Percentiles rank a stretch among this genome's conserved stretches.
Conservation (phyloP, 2,797 vertebrate species). For the Bucorvus abyssinicus region DNA sequence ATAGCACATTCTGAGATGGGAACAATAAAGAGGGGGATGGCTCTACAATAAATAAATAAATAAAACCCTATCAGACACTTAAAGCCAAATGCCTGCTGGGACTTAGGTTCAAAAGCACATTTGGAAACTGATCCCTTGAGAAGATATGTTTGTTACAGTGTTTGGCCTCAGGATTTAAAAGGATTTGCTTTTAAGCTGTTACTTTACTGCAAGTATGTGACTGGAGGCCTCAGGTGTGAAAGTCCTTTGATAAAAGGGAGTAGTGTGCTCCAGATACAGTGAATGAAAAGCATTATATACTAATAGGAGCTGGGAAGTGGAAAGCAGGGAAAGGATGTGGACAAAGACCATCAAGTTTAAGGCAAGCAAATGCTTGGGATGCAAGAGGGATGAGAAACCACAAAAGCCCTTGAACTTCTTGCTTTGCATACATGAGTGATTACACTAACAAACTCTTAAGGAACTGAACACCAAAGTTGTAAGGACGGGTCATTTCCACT, state of each 20-base stretch:
- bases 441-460: neutral
- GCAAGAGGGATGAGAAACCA: constrained; percentile 27
- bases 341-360: constrained; percentile 50
- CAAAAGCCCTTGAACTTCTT: constrained; percentile 53
- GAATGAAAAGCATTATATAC: constrained; percentile 32
- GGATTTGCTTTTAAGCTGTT: constrained; percentile 67
- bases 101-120: constrained; percentile 68
- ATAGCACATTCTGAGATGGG: neutral
- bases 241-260: constrained; percentile 69
- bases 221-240: constrained; percentile 74
- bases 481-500: neutral
- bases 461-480: neutral
- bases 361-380: constrained; percentile 55
- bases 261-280: constrained; percentile 16
- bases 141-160: constrained; percentile 49
- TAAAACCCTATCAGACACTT: constrained; percentile 3
- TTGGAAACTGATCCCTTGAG: constrained; percentile 54
- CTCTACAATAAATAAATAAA: constrained; percentile 53
- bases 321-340: neutral
- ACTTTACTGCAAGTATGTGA: constrained; percentile 60
- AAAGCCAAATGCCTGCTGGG: constrained; percentile 53
- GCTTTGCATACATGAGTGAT: neutral
- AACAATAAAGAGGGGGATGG: neutral
- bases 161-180: constrained; percentile 70
- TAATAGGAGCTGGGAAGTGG: neutral